Evolutionary conservation across 2,797 vertebrate species (phyloP), one percentile per base, ranked within the genome.

Genomic region (Eidolon dupreanum): DNA sequence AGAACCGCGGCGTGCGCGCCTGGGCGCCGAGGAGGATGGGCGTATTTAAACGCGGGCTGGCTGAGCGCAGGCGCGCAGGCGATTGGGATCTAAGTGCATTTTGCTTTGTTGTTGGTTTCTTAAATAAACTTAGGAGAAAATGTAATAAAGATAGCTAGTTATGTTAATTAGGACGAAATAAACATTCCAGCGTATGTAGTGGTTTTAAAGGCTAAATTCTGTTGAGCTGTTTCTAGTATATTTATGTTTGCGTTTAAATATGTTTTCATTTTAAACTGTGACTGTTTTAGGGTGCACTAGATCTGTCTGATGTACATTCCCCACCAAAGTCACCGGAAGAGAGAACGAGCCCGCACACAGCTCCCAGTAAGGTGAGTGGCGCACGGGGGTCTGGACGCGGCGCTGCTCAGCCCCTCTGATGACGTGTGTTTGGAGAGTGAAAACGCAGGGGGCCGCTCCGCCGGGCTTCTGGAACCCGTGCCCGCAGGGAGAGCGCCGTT

Each of bases 351-450:
- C 28, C 36, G 6, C 96, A 93, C 36, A 63, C 97, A 41, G 1
- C 78, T 71, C 94, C 97, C 90, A 98, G 98, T 96, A 98, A 99
- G 98, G 98, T 99, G 96, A 98, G 98, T 17, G 36, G 24, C n/a
- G 46, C 49, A 5, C 49, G 5, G 49, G 49, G 49, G 49, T 46
- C 46, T 12, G 12, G 46, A 8, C 46, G 11, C 46, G 46, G 46
- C 13, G 46, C 46, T 46, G 46, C 2, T 43, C 41, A 43, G 41
- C 43, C 43, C 33, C 33, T 33, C 33, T 33, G 33, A 33, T 33
- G 33, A 33, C 33, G 33, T 33, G 33, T 33, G 33, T 33, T 33
- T 15, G 13, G 46, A 15, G 46, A 15, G 15, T 49, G 46, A 15
- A 12, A 15, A 49, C 46, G 46, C 0, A 2, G 3, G 46, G 46